These are phyloP conservation scores for Hyles vespertilio DNA, from an alignment of 1,140 invertebrate genomes.

Conservation along the genomic window DNA sequence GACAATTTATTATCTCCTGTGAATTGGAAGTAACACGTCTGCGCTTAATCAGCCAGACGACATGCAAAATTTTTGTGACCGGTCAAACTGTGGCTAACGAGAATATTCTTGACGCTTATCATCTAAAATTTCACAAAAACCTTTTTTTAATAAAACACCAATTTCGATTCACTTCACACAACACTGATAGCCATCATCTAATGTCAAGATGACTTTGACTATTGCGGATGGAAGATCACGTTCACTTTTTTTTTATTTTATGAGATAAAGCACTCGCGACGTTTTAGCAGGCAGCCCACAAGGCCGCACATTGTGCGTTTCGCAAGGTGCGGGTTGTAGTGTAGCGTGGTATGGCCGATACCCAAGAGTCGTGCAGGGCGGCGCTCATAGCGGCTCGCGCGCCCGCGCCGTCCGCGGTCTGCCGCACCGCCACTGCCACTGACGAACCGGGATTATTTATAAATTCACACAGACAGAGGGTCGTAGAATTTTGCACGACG, in stretches of 20 bases:
- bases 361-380: slow-evolving; percentile 28
- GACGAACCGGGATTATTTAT: slow-evolving; percentile 70
- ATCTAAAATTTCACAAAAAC: not conserved
- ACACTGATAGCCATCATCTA: slow-evolving; percentile 3
- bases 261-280: slow-evolving; percentile 28
- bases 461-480: slow-evolving; percentile 71
- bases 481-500: slow-evolving; percentile 70
- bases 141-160: not conserved
- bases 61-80: slow-evolving; percentile 25
- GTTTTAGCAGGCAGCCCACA: not conserved
- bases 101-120: not conserved
- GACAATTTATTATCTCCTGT: slow-evolving; percentile 37
- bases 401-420: slow-evolving; percentile 70
- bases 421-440: slow-evolving; percentile 68
- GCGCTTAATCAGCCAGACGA: slow-evolving; percentile 31
- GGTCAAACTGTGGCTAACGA: slow-evolving; percentile 13
- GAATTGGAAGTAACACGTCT: slow-evolving; percentile 42
- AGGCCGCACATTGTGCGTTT: not conserved
- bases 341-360: slow-evolving; percentile 14
- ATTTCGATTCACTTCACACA: not conserved
- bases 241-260: not conserved
- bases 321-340: slow-evolving; percentile 10
- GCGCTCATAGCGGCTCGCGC: slow-evolving; percentile 50
- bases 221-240: not conserved
- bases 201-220: slow-evolving; percentile 3